These are phyloP conservation scores for Bombus confusus DNA, from an alignment of 1,140 invertebrate species.

Conservation along the genomic window DNA sequence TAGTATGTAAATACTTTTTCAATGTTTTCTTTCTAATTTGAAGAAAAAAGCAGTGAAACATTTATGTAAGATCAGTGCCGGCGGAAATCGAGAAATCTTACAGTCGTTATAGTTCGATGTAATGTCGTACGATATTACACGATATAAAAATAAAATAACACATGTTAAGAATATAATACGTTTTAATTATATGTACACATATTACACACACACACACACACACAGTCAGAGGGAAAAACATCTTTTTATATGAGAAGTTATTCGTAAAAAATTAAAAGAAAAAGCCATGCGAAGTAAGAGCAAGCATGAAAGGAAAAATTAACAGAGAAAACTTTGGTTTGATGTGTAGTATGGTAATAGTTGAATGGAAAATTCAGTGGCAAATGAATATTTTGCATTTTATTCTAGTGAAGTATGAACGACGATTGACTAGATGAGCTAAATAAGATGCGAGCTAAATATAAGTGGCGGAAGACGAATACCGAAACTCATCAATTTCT, in stretches of 20 bases:
- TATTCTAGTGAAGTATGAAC: constrained; percentile 67
- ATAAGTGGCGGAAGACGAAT: constrained; percentile 64
- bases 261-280: constrained; percentile 59
- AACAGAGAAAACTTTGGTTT: constrained; percentile 52
- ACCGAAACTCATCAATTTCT: not conserved
- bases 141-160: constrained; percentile 63
- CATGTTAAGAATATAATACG: constrained; percentile 72
- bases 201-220: constrained; percentile 36
- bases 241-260: constrained; percentile 66
- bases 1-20: not conserved
- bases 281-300: constrained; percentile 67
- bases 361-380: constrained; percentile 64
- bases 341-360: constrained; percentile 66
- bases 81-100: constrained; percentile 46
- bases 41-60: constrained; percentile 55
- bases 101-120: constrained; percentile 72
- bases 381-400: constrained; percentile 72
- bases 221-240: constrained; percentile 47
- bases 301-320: constrained; percentile 56
- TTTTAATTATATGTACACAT: constrained; percentile 50
- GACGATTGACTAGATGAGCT: constrained; percentile 26
- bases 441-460: constrained; percentile 35
- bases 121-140: constrained; percentile 59
- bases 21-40: constrained; percentile 3
- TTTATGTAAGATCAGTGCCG: constrained; percentile 60